Percentiles rank a stretch among this genome's conserved stretches.
These are phyloP conservation scores for Trachelus troglodyta DNA, from an alignment of 2,888 invertebrate genomes.

Conservation along the genomic window DNA sequence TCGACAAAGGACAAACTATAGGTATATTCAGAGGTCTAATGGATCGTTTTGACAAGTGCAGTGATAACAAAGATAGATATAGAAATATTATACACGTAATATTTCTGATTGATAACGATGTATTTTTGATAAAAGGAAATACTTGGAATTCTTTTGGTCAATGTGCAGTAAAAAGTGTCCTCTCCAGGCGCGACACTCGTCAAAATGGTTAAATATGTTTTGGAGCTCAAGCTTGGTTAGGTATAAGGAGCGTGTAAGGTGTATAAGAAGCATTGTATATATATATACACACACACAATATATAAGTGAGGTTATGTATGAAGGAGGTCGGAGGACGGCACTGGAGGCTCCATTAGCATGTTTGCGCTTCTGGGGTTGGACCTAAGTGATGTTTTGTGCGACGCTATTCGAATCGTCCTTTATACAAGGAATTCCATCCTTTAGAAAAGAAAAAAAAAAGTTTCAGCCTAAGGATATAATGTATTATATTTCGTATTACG, in stretches of 20 bases:
- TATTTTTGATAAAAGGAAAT: neutral
- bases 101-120: neutral
- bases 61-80: neutral
- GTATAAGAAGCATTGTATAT: neutral
- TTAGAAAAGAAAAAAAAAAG: conserved; percentile 12
- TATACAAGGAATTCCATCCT: conserved; percentile 30
- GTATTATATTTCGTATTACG: conserved; percentile 1
- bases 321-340: conserved; percentile 37
- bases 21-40: neutral
- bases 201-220: conserved; percentile 38
- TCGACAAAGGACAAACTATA: neutral
- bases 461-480: conserved; percentile 3
- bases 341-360: conserved; percentile 60
- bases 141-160: conserved; percentile 33
- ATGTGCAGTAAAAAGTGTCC: conserved; percentile 39
- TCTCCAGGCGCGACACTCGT: conserved; percentile 38
- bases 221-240: conserved; percentile 26
- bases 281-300: neutral
- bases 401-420: conserved; percentile 48
- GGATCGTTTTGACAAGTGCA: neutral
- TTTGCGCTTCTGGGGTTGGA: conserved; percentile 55
- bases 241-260: neutral
- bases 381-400: conserved; percentile 63
- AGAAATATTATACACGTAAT: neutral
- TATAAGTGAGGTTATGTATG: conserved; percentile 25